A percentile compares a stretch with the other conserved stretches of the same genome.
These are phyloP conservation scores for Molossus molossus DNA, from an alignment of 2,797 vertebrate genomes.

Conservation along the genomic window DNA sequence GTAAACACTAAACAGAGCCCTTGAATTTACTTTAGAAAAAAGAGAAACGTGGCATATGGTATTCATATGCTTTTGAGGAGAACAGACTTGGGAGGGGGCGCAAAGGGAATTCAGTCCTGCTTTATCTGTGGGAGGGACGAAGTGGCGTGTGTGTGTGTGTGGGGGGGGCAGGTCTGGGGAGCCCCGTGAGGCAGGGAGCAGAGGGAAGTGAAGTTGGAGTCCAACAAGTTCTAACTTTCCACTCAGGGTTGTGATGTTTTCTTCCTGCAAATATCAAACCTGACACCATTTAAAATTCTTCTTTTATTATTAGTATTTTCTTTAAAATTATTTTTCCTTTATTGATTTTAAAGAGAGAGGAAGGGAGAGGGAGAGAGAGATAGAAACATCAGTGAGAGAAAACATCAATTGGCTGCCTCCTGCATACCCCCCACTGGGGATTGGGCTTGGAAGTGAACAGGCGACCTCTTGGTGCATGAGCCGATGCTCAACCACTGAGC, in stretches of 20 bases:
- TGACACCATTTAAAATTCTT: neutral
- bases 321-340: too few relatives aligned
- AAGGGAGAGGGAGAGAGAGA: too few relatives aligned
- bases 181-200: neutral
- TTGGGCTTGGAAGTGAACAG: too few relatives aligned
- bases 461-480: too few relatives aligned
- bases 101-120: neutral
- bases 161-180: neutral
- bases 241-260: neutral
- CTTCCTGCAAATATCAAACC: neutral
- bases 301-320: neutral
- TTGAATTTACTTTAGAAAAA: constrained; percentile 8
- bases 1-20: neutral
- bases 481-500: too few relatives aligned
- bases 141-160: neutral
- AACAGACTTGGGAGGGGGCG: neutral
- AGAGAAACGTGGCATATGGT: neutral
- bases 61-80: neutral
- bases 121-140: neutral
- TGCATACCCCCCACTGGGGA: too few relatives aligned
- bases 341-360: too few relatives aligned
- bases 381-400: too few relatives aligned
- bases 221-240: neutral
- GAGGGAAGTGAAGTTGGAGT: neutral
- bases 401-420: too few relatives aligned